These are phyloP conservation scores for Passer domesticus DNA, from an alignment of 2,113 vertebrate species.

Conservation along the genomic window DNA sequence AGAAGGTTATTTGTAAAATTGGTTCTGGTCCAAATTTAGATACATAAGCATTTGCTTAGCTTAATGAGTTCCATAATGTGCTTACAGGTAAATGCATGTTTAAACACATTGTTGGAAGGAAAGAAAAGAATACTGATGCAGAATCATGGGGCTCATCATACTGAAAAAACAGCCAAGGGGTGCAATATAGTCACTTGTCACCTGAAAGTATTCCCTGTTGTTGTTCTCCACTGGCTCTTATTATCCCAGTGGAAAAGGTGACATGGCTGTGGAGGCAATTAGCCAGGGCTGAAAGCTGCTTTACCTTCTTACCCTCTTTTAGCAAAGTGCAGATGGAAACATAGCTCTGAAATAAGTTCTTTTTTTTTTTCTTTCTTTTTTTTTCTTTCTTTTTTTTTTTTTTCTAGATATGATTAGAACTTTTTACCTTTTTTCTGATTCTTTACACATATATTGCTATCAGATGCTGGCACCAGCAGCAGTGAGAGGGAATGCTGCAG, in stretches of 20 bases:
- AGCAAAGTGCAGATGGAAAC: neutral
- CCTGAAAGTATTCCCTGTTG: neutral
- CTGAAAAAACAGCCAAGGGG: neutral
- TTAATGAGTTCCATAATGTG: neutral
- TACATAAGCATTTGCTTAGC: neutral
- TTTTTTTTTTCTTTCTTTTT: neutral
- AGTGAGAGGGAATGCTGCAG: neutral
- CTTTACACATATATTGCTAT: rapidly evolving
- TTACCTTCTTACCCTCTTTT: neutral
- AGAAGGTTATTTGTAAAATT: slow-evolving; percentile 2
- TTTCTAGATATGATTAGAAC: neutral
- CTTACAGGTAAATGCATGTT: slow-evolving; percentile 9
- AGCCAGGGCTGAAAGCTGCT: neutral
- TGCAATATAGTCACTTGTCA: neutral
- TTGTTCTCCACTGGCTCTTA: neutral
- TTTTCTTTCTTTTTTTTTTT: neutral
- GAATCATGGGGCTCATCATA: neutral
- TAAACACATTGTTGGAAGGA: neutral
- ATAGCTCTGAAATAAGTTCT: neutral
- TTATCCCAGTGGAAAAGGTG: neutral
- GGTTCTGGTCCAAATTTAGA: neutral
- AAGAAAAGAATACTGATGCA: neutral
- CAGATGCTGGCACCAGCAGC: neutral
- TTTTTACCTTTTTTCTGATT: neutral
- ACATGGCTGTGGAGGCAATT: neutral